Conservation (phyloP, 92 coral and sea anemone species). For the Heteractis magnifica region DNA sequence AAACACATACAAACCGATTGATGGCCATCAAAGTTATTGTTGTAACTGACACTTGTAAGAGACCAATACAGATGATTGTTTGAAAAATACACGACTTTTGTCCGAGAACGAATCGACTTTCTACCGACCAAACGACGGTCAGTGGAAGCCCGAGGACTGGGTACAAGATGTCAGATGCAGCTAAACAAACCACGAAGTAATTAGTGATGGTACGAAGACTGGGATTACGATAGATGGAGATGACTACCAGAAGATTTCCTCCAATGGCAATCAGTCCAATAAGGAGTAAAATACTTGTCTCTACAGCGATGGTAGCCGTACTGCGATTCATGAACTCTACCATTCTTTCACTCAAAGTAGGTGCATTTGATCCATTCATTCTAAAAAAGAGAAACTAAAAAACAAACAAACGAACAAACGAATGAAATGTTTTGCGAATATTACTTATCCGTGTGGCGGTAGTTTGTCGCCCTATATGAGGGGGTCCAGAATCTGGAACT, state of each 20-base stretch:
- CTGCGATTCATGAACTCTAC: background rate
- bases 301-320: constrained; percentile 1
- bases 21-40: constrained; percentile 22
- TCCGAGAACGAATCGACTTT: constrained; percentile 4
- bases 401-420: too few relatives aligned
- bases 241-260: constrained; percentile 71
- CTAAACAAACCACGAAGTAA: constrained; percentile 69
- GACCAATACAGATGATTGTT: background rate
- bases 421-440: too few relatives aligned
- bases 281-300: constrained; percentile 48
- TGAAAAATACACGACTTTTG: constrained; percentile 21
- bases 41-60: background rate
- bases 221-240: constrained; percentile 69
- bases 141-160: constrained; percentile 77
- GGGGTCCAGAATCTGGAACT: too few relatives aligned
- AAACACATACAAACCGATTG: constrained; percentile 31
- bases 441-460: too few relatives aligned
- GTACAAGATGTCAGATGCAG: constrained; percentile 67
- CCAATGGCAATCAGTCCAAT: constrained; percentile 61
- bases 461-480: too few relatives aligned
- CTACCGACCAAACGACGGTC: constrained; percentile 52
- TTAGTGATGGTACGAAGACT: constrained; percentile 82
- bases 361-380: too few relatives aligned
- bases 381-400: too few relatives aligned
- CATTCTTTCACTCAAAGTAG: background rate